Evolutionary conservation across 1,140 invertebrate genomes (phyloP).

Genomic region (Temnothorax nylanderi): DNA sequence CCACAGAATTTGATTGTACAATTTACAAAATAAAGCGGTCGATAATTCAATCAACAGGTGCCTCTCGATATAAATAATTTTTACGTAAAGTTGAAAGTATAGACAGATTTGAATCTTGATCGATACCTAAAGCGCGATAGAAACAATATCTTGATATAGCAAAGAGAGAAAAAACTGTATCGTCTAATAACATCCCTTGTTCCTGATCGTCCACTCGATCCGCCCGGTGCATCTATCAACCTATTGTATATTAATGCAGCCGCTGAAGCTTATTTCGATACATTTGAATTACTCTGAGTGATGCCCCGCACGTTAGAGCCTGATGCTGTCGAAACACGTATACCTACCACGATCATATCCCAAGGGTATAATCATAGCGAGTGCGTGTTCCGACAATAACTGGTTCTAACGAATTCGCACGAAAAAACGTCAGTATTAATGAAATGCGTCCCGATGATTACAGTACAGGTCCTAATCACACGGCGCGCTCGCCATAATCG

Average conservation of each 20-base stretch:
- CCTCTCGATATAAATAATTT: neutral
- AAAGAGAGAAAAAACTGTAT: neutral
- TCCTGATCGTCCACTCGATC: neutral
- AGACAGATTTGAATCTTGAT: neutral
- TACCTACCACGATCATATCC: slow-evolving; percentile 21
- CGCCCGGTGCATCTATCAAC: neutral
- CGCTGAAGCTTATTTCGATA: neutral
- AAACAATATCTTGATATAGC: neutral
- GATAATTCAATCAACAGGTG: neutral
- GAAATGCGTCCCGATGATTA: slow-evolving; percentile 48
- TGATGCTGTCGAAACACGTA: slow-evolving; percentile 5
- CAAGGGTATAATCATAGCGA: slow-evolving; percentile 37
- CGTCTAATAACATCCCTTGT: neutral
- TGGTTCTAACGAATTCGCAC: slow-evolving; percentile 54
- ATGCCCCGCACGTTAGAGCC: neutral
- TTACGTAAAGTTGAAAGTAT: neutral
- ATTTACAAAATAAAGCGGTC: neutral
- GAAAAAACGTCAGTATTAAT: slow-evolving; percentile 54
- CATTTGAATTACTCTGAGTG: neutral
- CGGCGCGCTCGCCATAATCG: slow-evolving; percentile 22
- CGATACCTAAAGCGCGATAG: neutral
- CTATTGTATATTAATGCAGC: neutral
- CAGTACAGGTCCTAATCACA: slow-evolving; percentile 37
- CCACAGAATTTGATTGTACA: neutral
- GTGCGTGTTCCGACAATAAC: slow-evolving; percentile 9